Base-by-base conservation (phyloP, 2,888 invertebrate species). In the Oligia strigilis region DNA sequence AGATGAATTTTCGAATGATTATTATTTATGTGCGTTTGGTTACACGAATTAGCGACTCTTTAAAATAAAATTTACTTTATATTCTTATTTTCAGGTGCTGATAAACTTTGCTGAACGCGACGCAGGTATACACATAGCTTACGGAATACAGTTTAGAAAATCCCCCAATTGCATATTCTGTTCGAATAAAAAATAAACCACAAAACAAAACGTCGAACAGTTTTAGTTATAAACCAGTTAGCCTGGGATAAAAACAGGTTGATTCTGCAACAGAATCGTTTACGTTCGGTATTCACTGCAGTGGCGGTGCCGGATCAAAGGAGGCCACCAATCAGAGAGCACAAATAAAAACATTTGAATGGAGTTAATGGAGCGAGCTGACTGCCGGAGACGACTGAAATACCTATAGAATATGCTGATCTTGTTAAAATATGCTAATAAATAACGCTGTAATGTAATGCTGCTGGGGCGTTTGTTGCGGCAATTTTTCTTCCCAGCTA, bases 341-440 rank as follows among this genome's bases (percentile, higher is more conserved):
- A 43, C 72, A 69, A 84, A 83, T 81, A 74, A 82, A 85, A 82
- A 71, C 82, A 75, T 80, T 81, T 77, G 72, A 82, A 89, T 80
- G 73, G 66, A 77, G 69, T 72, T 70, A 83, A 82, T 81, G 66
- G 72, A 88, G 83, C 77, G 75, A 66, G 49, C 62, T 58, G 66
- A 73, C 58, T 58, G 73, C 36, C 17, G 14, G 40, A 46, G 40
- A 67, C 72, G 75, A 75, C 58, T 62, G 58, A n/a, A 60, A n/a
- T n/a, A 60, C 23, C 23, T n/a, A 62, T 11, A 52, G 5, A 17
- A 13, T 46, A 17, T 72, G 40, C 17, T 40, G 36, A n/a, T 17
- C 40, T 60, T 4, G n/a, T 40, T 65, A 0, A n/a, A n/a, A 40
- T 36, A 36, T 71, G 71, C 0, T 6, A 49, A 29, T 29, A 19